phyloP scores from a whole-genome alignment of 2,113 vertebrate species.

The Tringa solitaria region DNA sequence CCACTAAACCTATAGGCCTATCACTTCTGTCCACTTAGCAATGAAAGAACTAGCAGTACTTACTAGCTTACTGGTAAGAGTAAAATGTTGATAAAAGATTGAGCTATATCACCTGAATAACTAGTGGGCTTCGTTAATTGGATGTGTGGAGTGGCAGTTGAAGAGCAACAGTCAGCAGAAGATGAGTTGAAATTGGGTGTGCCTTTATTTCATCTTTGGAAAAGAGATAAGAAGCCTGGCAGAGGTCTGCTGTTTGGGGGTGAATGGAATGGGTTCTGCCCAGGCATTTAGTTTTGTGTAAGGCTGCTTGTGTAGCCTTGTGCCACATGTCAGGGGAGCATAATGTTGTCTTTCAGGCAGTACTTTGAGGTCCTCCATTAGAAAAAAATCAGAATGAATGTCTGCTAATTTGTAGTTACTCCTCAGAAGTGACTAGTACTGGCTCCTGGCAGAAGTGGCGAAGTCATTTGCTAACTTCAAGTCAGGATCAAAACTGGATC shows the following conservation, averaged over 20 bases:
- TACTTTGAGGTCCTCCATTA: background rate
- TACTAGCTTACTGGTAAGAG: background rate
- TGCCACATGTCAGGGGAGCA: rapidly evolving
- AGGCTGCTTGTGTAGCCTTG: background rate
- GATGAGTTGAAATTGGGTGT: background rate
- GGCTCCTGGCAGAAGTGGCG: background rate
- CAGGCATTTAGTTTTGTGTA: background rate
- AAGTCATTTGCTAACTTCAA: background rate
- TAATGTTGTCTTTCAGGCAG: background rate
- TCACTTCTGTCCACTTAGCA: background rate
- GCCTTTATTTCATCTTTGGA: background rate
- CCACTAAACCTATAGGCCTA: background rate
- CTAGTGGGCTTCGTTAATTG: background rate
- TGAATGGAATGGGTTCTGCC: background rate
- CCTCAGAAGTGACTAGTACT: background rate
- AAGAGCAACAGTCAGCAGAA: background rate
- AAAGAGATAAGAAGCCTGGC: background rate
- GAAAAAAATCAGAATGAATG: background rate
- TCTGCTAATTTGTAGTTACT: background rate
- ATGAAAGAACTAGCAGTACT: background rate
- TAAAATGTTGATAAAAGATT: background rate
- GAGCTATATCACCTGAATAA: background rate
- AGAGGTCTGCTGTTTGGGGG: background rate
- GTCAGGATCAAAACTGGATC: background rate
- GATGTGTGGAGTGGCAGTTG: background rate